Evolutionary conservation across 2,113 vertebrate genomes (phyloP).

Genomic region (Muntiacus reevesi): DNA sequence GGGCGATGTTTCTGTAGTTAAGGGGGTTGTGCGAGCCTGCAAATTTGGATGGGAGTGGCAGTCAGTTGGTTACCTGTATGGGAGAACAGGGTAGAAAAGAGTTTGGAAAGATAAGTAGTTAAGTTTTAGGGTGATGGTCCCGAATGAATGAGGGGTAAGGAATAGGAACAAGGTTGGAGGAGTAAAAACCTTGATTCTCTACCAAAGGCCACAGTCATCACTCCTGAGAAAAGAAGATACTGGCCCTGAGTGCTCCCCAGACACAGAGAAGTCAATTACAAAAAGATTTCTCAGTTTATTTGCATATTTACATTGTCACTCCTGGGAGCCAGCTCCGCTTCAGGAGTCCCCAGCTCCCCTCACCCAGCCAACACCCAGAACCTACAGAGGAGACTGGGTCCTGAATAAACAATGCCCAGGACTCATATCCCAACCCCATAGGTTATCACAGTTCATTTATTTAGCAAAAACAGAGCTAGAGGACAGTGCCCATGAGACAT

Average conservation of each 20-base stretch:
- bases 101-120: neutral
- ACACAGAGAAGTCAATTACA: slow-evolving; percentile 27
- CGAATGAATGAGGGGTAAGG: slow-evolving; percentile 4
- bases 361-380: slow-evolving; percentile 19
- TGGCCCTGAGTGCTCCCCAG: neutral
- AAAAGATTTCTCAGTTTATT: slow-evolving; percentile 69
- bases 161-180: neutral
- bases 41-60: slow-evolving; percentile 41
- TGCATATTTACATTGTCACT: slow-evolving; percentile 45
- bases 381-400: slow-evolving; percentile 23
- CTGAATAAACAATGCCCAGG: slow-evolving; percentile 34
- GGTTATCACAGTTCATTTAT: slow-evolving; percentile 43
- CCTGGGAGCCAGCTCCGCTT: slow-evolving; percentile 28
- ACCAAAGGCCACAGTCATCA: neutral
- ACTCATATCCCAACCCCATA: neutral
- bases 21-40: neutral
- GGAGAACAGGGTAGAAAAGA: neutral
- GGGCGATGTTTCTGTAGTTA: slow-evolving; percentile 62
- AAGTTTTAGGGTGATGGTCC: neutral
- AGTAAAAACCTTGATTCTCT: neutral
- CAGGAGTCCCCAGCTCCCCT: neutral
- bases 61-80: neutral
- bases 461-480: slow-evolving; percentile 43
- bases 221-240: neutral
- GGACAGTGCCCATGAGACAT: slow-evolving; percentile 29